Conservation (phyloP, 2,113 vertebrate genomes). For the Chaetorhynchus papuensis region DNA sequence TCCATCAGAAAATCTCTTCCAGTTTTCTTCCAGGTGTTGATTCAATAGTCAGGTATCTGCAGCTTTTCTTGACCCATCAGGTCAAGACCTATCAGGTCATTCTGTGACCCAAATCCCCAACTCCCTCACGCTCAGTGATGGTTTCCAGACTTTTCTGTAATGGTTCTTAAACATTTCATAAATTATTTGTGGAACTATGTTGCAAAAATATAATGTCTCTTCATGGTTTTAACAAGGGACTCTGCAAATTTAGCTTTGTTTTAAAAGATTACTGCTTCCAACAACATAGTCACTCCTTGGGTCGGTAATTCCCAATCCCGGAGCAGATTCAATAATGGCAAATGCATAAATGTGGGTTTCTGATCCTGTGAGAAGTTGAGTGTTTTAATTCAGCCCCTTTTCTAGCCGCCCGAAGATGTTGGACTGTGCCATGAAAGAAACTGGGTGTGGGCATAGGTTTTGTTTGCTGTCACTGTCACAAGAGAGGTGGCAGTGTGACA, state of each 20-base stretch:
- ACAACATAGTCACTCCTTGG: background rate
- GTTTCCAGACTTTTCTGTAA: background rate
- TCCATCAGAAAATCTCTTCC: background rate
- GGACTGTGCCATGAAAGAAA: background rate
- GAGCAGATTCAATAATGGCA: background rate
- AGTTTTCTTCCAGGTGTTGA: background rate
- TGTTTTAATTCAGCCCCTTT: background rate
- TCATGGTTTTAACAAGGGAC: background rate
- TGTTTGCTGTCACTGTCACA: background rate
- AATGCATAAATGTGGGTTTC: background rate
- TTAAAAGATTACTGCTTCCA: background rate
- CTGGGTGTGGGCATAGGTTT: background rate
- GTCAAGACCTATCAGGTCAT: background rate
- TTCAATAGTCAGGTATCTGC: background rate
- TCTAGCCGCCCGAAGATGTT: background rate
- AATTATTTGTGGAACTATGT: background rate
- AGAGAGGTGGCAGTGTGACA: background rate
- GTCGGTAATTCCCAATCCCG: background rate
- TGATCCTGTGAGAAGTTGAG: background rate
- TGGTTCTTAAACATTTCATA: background rate
- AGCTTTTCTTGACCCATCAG: background rate
- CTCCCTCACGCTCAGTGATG: rapidly evolving
- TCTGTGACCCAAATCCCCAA: background rate
- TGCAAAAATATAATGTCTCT: background rate
- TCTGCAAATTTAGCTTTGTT: background rate